Evolutionary conservation across 2,888 invertebrate genomes (phyloP).

Genomic region (Heliconius sara): DNA sequence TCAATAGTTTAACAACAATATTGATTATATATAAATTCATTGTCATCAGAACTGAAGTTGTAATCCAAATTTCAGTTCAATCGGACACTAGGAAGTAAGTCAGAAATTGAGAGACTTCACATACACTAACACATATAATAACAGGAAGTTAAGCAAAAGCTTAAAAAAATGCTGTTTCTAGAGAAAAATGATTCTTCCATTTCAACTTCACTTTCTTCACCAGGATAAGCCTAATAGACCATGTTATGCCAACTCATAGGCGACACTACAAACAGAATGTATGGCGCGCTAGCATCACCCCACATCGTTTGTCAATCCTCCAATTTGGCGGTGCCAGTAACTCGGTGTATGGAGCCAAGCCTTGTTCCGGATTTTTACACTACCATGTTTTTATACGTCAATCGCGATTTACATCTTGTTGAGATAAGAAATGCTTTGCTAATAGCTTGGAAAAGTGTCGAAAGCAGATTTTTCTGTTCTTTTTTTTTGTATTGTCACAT

Average conservation of each 20-base stretch:
- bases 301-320: constrained; percentile 26
- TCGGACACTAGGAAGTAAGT: too few species aligned
- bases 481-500: not conserved
- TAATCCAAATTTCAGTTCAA: too few species aligned
- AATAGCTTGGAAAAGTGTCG: not conserved
- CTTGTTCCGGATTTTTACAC: constrained; percentile 1
- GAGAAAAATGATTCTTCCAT: not conserved
- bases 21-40: too few species aligned
- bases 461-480: not conserved
- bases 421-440: constrained; percentile 4
- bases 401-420: constrained; percentile 17
- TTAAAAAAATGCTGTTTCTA: not conserved
- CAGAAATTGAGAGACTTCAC: too few species aligned
- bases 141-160: too few species aligned
- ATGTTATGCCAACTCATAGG: not conserved
- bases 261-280: constrained; percentile 1
- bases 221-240: constrained; percentile 3
- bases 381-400: constrained; percentile 12
- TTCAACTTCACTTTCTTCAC: not conserved
- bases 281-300: constrained; percentile 17
- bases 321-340: constrained; percentile 17
- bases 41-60: too few species aligned
- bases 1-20: too few species aligned
- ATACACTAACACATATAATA: too few species aligned
- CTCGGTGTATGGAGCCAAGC: not conserved